Evolutionary conservation across 1,140 invertebrate species (phyloP).

Genomic region (Apis mellifera): DNA sequence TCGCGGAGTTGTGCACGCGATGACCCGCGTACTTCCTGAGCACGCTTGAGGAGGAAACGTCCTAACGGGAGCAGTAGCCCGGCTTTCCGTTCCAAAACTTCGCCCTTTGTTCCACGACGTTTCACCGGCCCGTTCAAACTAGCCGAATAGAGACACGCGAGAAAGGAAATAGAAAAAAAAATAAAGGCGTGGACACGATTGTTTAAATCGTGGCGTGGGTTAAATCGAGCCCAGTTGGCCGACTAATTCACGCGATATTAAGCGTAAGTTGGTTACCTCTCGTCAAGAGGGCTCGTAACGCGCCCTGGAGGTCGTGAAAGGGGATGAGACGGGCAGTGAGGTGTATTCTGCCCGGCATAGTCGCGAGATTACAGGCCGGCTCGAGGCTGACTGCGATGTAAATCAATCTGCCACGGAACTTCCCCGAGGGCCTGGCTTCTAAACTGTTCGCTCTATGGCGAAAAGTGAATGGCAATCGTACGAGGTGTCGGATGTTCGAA

Average conservation of each 20-base stretch:
- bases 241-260: slow-evolving; percentile 24
- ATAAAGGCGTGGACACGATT: background rate
- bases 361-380: slow-evolving; percentile 60
- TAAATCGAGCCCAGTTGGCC: background rate
- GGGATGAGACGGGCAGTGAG: slow-evolving; percentile 40
- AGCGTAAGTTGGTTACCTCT: slow-evolving; percentile 14
- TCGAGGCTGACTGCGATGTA: slow-evolving; percentile 54
- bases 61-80: slow-evolving; percentile 69
- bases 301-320: slow-evolving; percentile 32
- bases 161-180: background rate
- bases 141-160: background rate
- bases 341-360: slow-evolving; percentile 48
- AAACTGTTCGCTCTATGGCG: slow-evolving; percentile 17
- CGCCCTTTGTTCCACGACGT: slow-evolving; percentile 10
- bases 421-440: slow-evolving; percentile 20
- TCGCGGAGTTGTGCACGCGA: slow-evolving; percentile 71
- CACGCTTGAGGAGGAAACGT: slow-evolving; percentile 70
- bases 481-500: slow-evolving; percentile 24
- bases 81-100: slow-evolving; percentile 27
- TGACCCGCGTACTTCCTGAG: slow-evolving; percentile 74
- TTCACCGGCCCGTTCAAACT: background rate
- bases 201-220: background rate
- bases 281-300: slow-evolving; percentile 23
- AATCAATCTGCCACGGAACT: slow-evolving; percentile 54
- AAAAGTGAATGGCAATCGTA: slow-evolving; percentile 28